These are phyloP conservation scores for Talpa occidentalis DNA, from an alignment of 2,113 vertebrate genomes.

Conservation along the genomic window DNA sequence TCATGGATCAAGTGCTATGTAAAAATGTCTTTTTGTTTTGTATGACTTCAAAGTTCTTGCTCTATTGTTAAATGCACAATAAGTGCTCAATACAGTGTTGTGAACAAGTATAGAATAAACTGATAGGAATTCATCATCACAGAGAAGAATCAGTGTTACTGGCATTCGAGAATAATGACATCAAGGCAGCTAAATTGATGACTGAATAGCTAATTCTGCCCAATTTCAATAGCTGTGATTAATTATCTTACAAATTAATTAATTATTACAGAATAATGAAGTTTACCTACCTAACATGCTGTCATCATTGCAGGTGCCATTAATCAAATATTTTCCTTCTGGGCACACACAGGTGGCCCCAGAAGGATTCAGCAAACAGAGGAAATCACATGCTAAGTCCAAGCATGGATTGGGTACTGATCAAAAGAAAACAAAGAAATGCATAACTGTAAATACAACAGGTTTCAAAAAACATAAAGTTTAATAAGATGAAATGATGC, in stretches of 20 bases:
- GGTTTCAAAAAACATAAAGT: constrained; percentile 22
- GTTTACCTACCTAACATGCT: constrained; percentile 90
- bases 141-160: background rate
- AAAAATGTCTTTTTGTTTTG: background rate
- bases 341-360: constrained; percentile 95
- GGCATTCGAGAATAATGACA: background rate
- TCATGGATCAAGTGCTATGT: background rate
- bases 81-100: background rate
- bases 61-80: background rate
- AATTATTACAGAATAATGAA: constrained; percentile 13
- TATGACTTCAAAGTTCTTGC: background rate
- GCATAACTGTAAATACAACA: background rate
- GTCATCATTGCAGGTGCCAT: constrained; percentile 93
- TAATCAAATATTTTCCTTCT: constrained; percentile 95
- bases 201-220: background rate
- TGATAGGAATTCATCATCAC: background rate
- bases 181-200: background rate
- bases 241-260: background rate
- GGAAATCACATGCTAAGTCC: constrained; percentile 94
- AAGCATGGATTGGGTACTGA: constrained; percentile 95
- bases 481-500: background rate
- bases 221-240: background rate
- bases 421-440: constrained; percentile 48
- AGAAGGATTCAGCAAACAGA: constrained; percentile 96
- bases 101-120: background rate